Conservation (phyloP, 2,113 vertebrate genomes). For the Rhinopomastus cyanomelas region DNA sequence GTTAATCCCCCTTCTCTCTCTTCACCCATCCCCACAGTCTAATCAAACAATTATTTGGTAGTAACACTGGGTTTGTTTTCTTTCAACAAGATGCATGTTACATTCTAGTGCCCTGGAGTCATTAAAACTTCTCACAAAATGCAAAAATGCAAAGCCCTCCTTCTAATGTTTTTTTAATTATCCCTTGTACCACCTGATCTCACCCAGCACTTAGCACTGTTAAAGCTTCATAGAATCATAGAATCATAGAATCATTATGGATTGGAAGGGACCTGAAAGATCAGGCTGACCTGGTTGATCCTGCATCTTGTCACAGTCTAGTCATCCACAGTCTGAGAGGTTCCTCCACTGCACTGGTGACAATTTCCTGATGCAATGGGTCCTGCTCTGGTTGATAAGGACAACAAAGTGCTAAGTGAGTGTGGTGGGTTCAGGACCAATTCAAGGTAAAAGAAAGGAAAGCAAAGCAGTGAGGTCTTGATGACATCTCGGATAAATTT, state of each 20-base stretch:
- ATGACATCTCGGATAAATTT: too few species aligned
- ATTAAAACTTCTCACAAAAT: slow-evolving; percentile 60
- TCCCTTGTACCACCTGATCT: background rate
- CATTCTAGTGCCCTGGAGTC: slow-evolving; percentile 27
- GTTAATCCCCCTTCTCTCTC: background rate
- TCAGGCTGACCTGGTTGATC: background rate
- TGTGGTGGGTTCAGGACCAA: too few species aligned
- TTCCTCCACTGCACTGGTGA: too few species aligned
- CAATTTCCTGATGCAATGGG: too few species aligned
- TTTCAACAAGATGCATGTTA: slow-evolving; percentile 29
- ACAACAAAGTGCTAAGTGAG: too few species aligned
- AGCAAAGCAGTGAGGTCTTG: too few species aligned
- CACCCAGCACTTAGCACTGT: background rate
- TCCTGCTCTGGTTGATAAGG: too few species aligned
- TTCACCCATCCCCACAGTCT: background rate
- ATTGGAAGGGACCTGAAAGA: too few species aligned
- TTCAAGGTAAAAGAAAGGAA: too few species aligned
- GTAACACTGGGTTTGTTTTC: slow-evolving; percentile 18
- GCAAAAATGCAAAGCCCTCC: slow-evolving; percentile 26
- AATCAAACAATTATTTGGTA: slow-evolving; percentile 54
- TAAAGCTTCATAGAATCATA: too few species aligned
- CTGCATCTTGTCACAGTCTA: background rate
- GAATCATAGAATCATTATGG: too few species aligned
- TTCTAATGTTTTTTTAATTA: slow-evolving; percentile 59
- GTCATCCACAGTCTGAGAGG: too few species aligned